Evolutionary conservation across 2,888 invertebrate genomes (phyloP).

Genomic region (Cataglyphis albicans): DNA sequence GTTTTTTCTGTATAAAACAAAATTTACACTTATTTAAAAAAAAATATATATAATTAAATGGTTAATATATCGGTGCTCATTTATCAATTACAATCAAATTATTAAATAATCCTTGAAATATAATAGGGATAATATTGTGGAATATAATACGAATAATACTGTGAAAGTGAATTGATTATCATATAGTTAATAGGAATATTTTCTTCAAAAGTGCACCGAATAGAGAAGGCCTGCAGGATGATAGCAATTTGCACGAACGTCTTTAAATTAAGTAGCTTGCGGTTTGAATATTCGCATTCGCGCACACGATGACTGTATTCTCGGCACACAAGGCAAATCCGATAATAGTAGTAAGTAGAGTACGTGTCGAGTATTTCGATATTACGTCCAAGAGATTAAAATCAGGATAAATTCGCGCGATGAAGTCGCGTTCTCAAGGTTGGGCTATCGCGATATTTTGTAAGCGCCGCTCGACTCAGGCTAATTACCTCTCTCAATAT

Average conservation of each 20-base stretch:
- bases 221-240: not conserved
- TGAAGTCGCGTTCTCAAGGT: conserved; percentile 40
- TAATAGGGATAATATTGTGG: not conserved
- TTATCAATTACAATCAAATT: not conserved
- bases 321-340: conserved; percentile 15
- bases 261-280: not conserved
- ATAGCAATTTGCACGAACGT: not conserved
- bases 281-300: not conserved
- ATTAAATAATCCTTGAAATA: not conserved
- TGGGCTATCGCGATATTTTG: conserved; percentile 49
- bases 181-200: not conserved
- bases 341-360: not conserved
- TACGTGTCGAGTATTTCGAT: conserved; percentile 40
- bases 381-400: conserved; percentile 30
- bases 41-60: not conserved
- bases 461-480: not conserved
- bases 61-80: not conserved
- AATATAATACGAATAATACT: not conserved
- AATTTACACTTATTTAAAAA: not conserved
- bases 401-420: conserved; percentile 32
- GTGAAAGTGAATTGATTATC: not conserved
- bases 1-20: not conserved
- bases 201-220: not conserved
- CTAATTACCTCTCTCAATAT: conserved; percentile 53
- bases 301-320: not conserved